Percentiles rank a stretch among this genome's conserved stretches.
These are phyloP conservation scores for Danio kyathit DNA, from an alignment of 2,797 vertebrate genomes.

Conservation along the genomic window DNA sequence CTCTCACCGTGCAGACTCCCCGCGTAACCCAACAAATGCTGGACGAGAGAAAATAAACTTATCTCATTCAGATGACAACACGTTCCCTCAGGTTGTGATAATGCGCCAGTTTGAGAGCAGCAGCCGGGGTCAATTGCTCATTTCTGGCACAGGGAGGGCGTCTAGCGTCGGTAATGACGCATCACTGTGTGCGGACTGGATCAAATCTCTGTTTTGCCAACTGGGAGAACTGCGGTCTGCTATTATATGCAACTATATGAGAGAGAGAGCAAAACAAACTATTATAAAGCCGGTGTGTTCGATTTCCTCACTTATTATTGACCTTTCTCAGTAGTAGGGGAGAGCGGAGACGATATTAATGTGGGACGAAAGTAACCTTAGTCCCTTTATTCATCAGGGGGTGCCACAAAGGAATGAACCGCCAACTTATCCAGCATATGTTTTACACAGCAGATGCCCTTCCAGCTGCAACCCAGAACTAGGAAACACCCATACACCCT, in stretches of 20 bases:
- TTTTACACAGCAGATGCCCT: too few relatives aligned
- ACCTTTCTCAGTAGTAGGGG: too few relatives aligned
- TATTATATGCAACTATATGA: constrained; percentile 31
- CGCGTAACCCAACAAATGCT: constrained; percentile 95
- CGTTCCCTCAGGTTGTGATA: constrained; percentile 90
- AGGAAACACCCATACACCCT: too few relatives aligned
- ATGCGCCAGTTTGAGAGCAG: constrained; percentile 82
- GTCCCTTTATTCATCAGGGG: too few relatives aligned
- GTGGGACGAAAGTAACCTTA: too few relatives aligned
- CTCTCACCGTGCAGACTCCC: constrained; percentile 76
- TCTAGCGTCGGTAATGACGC: constrained; percentile 74
- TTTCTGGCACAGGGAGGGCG: constrained; percentile 81
- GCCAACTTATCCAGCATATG: too few relatives aligned
- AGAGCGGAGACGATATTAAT: too few relatives aligned
- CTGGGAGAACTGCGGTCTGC: constrained; percentile 31
- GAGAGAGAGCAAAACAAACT: neutral
- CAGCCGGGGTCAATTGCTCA: constrained; percentile 85
- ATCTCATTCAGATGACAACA: constrained; percentile 97
- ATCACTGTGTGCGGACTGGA: constrained; percentile 68
- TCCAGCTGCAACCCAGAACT: too few relatives aligned
- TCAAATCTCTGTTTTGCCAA: constrained; percentile 53
- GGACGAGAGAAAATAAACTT: constrained; percentile 94
- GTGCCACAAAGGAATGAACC: too few relatives aligned
- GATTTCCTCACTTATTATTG: constrained; percentile 15
- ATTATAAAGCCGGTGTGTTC: constrained; percentile 13